Conservation (phyloP, 2,113 vertebrate species). For the Trachemys scripta region DNA sequence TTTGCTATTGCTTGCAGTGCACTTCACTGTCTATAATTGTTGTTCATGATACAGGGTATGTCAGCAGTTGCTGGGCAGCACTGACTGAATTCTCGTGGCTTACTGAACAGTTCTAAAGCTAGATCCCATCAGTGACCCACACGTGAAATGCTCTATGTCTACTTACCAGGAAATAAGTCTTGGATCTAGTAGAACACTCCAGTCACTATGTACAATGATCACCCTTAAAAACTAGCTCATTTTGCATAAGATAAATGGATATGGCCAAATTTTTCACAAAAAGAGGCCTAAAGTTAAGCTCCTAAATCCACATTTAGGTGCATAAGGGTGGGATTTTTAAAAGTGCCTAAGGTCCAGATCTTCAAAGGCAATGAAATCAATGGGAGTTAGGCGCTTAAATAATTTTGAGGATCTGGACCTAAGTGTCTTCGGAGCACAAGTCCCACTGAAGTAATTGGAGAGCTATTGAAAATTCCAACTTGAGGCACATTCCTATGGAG, state of each 20-base stretch:
- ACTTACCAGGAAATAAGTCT: neutral
- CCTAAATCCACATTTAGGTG: no score
- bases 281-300: neutral
- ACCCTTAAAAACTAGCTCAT: neutral
- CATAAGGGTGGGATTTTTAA: neutral
- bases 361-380: neutral
- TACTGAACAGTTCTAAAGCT: neutral
- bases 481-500: neutral
- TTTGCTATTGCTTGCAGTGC: neutral
- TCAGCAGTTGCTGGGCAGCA: neutral
- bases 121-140: neutral
- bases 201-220: neutral
- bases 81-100: neutral
- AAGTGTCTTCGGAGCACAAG: neutral
- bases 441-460: neutral
- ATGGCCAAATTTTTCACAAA: neutral
- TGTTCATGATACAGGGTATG: neutral
- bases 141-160: neutral
- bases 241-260: neutral
- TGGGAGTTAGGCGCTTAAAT: neutral
- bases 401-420: neutral
- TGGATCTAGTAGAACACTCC: neutral
- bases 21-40: accelerated
- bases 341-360: neutral
- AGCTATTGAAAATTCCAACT: neutral